Evolutionary conservation across 2,113 vertebrate genomes (phyloP).

Genomic region (Dinomys branickii): DNA sequence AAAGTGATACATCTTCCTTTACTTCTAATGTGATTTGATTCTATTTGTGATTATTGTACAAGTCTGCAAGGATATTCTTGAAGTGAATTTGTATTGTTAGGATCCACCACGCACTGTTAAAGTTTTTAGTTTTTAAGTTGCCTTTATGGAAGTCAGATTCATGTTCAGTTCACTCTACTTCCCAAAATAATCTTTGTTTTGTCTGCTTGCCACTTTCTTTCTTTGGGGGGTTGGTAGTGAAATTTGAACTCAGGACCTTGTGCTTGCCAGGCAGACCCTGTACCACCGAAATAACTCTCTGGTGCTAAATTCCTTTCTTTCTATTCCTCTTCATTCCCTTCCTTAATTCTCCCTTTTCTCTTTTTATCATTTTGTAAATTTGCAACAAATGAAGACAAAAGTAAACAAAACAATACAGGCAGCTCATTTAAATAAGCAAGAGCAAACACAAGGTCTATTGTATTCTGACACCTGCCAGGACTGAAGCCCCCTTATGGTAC

Average conservation of each 20-base stretch:
- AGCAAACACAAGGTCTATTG: background rate
- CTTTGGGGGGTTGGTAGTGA: background rate
- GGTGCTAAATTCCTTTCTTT: background rate
- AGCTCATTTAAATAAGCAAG: background rate
- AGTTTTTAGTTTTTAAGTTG: background rate
- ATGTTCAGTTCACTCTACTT: background rate
- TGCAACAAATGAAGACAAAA: background rate
- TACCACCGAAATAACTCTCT: background rate
- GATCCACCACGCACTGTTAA: background rate
- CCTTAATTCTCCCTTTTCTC: background rate
- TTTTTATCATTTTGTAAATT: conserved; percentile 9
- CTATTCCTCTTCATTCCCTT: background rate
- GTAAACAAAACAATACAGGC: background rate
- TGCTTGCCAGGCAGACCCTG: background rate
- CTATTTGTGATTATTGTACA: conserved; percentile 5
- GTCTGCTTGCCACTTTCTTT: background rate
- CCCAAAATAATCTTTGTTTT: background rate
- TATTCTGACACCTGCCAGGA: background rate
- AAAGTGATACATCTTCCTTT: conserved; percentile 2
- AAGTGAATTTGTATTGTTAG: background rate
- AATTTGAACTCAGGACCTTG: background rate
- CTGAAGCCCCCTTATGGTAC: too few relatives aligned
- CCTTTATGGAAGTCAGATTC: background rate
- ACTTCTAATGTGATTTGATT: conserved; percentile 28
- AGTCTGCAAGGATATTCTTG: background rate